Conservation (phyloP, 1,140 invertebrate species). For the Orchesella cincta region DNA sequence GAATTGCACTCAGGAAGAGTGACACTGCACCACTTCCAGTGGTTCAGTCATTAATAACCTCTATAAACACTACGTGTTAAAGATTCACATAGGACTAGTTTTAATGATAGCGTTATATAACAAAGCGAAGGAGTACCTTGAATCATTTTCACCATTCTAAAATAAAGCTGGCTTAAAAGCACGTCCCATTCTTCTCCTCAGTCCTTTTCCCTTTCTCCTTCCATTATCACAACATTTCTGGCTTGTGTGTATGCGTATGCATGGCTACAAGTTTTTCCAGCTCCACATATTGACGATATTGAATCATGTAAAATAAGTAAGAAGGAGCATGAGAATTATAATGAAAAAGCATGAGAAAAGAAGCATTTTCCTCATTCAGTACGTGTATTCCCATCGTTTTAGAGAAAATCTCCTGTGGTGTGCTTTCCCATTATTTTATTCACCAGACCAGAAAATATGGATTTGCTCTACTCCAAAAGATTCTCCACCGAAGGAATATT, state of each 20-base stretch:
- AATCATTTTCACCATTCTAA: slow-evolving; percentile 15
- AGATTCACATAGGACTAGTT: slow-evolving; percentile 1
- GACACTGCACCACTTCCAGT: background rate
- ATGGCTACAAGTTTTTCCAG: too few relatives aligned
- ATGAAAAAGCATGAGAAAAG: background rate
- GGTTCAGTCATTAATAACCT: background rate
- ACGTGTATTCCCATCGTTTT: slow-evolving; percentile 29
- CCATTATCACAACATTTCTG: too few relatives aligned
- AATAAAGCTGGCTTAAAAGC: slow-evolving; percentile 7
- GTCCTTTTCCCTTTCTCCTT: background rate
- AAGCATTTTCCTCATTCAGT: slow-evolving; percentile 15
- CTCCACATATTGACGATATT: slow-evolving; percentile 15
- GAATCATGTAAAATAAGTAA: slow-evolving; percentile 23
- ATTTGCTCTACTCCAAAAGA: slow-evolving; percentile 31
- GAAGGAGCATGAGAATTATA: background rate
- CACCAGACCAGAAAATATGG: slow-evolving; percentile 48
- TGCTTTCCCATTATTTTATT: slow-evolving; percentile 46
- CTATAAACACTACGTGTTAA: background rate
- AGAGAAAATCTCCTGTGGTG: slow-evolving; percentile 40
- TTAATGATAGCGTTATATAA: slow-evolving; percentile 20
- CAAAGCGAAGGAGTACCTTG: background rate
- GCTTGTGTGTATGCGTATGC: too few relatives aligned
- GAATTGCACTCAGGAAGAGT: background rate
- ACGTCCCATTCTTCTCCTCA: background rate
- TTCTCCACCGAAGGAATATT: background rate